phyloP scores from a whole-genome alignment of 2,888 invertebrate species.

The Acleris sparsana region DNA sequence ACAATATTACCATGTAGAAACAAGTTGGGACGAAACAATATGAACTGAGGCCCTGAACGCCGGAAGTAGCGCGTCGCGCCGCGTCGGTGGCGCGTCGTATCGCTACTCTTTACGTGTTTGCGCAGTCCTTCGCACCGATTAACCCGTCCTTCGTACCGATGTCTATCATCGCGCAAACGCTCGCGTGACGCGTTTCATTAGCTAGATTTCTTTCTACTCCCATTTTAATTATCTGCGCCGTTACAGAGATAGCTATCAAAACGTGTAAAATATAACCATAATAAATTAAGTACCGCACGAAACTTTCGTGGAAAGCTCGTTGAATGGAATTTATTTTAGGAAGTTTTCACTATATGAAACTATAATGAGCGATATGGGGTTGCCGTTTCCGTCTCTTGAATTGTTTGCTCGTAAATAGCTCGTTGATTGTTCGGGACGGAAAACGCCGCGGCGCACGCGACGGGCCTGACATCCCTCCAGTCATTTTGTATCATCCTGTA shows the following conservation, averaged over 20 bases:
- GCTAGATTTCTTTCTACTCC: slow-evolving; percentile 41
- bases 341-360: slow-evolving; percentile 17
- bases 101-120: slow-evolving; percentile 24
- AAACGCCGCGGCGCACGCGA: slow-evolving; percentile 44
- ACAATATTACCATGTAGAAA: no score
- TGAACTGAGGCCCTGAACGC: neutral
- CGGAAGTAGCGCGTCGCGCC: slow-evolving; percentile 47
- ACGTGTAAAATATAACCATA: slow-evolving; percentile 31
- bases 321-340: slow-evolving; percentile 39
- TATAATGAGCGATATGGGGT: slow-evolving; percentile 22
- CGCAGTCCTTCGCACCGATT: slow-evolving; percentile 37
- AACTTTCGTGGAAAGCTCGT: slow-evolving; percentile 20
- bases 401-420: slow-evolving; percentile 41
- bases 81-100: slow-evolving; percentile 33
- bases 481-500: slow-evolving; percentile 11
- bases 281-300: slow-evolving; percentile 33
- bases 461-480: neutral
- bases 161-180: slow-evolving; percentile 41
- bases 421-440: slow-evolving; percentile 36
- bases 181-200: slow-evolving; percentile 52
- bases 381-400: slow-evolving; percentile 44
- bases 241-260: slow-evolving; percentile 32
- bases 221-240: slow-evolving; percentile 38
- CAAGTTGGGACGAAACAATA: no score
- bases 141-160: slow-evolving; percentile 43